phyloP scores from a whole-genome alignment of 2,797 vertebrate species.

The Onychomys torridus region DNA sequence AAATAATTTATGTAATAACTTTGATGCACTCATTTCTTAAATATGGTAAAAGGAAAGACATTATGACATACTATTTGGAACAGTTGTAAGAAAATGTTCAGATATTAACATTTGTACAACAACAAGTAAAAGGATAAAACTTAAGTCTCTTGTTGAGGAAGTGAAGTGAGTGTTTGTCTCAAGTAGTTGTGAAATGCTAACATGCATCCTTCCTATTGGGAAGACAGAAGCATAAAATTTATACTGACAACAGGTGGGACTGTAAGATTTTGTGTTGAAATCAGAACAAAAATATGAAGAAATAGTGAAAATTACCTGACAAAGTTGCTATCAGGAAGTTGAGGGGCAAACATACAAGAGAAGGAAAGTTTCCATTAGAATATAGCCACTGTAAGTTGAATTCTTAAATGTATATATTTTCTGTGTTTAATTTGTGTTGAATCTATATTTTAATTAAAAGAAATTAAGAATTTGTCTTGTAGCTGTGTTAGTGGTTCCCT shows the following conservation, averaged over 20 bases:
- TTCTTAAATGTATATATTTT: neutral
- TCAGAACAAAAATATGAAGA: too few relatives aligned
- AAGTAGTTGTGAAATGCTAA: neutral
- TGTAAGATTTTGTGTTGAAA: neutral
- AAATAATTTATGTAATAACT: neutral
- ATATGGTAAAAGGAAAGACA: neutral
- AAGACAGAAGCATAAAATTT: neutral
- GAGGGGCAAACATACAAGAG: too few relatives aligned
- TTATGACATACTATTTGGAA: neutral
- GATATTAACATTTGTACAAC: neutral
- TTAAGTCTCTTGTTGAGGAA: neutral
- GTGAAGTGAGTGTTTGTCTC: neutral
- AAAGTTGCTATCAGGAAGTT: accelerated
- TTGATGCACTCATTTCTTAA: neutral
- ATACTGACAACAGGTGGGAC: accelerated
- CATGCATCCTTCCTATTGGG: neutral
- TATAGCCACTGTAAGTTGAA: neutral
- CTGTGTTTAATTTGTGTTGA: neutral
- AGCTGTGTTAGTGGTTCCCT: neutral
- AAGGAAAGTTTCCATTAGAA: neutral
- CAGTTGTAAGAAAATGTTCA: neutral
- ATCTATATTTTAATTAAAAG: neutral
- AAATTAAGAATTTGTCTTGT: neutral
- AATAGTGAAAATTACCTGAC: neutral
- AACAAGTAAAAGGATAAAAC: neutral